phyloP scores from a whole-genome alignment of 2,888 invertebrate species.

The Pogonocherus hispidulus region DNA sequence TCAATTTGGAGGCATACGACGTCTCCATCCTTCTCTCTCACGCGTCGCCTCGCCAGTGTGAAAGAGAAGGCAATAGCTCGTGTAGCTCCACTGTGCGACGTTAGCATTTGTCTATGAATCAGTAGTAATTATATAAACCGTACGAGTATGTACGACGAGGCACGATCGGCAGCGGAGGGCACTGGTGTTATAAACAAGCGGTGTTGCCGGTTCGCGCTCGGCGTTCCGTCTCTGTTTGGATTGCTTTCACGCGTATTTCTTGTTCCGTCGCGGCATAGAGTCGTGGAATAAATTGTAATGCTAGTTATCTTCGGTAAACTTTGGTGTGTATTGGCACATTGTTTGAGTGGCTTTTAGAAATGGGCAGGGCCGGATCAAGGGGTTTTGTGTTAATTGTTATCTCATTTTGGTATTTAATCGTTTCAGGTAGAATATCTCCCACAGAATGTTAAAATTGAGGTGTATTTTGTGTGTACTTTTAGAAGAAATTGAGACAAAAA shows the following conservation, averaged over 20 bases:
- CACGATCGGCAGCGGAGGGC: slow-evolving; percentile 37
- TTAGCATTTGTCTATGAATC: slow-evolving; percentile 52
- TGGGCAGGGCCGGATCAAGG: slow-evolving; percentile 28
- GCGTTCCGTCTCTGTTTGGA: slow-evolving; percentile 38
- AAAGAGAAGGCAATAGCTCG: background rate
- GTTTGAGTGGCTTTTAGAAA: slow-evolving; percentile 32
- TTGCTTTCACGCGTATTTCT: slow-evolving; percentile 8
- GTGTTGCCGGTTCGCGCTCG: slow-evolving; percentile 42
- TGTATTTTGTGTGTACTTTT: no score
- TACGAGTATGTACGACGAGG: slow-evolving; percentile 43
- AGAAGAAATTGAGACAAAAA: no score
- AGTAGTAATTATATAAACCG: slow-evolving; percentile 54
- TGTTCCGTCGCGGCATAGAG: slow-evolving; percentile 31
- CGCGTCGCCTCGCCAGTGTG: background rate
- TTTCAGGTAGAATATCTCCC: no score
- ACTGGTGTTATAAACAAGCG: slow-evolving; percentile 43
- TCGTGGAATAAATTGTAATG: slow-evolving; percentile 39
- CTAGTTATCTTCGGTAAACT: slow-evolving; percentile 29
- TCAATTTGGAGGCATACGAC: background rate
- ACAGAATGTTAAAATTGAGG: no score
- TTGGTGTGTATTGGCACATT: slow-evolving; percentile 38
- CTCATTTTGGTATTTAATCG: background rate
- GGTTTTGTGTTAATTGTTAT: background rate
- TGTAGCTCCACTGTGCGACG: slow-evolving; percentile 12
- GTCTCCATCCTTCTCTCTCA: background rate